Evolutionary conservation across 2,797 vertebrate species (phyloP).

Genomic region (Hemibagrus guttatus): DNA sequence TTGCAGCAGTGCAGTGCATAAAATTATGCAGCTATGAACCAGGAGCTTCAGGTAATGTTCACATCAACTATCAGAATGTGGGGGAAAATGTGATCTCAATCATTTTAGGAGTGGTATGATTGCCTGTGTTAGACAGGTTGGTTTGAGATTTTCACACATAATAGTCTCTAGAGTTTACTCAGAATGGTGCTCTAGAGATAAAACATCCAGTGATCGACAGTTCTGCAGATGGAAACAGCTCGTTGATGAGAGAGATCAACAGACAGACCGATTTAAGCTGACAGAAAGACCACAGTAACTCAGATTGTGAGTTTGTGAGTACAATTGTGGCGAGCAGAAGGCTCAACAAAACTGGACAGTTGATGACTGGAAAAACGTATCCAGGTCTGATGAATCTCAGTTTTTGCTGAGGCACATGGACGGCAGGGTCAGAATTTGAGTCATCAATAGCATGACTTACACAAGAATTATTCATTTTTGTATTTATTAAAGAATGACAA

Average conservation of each 20-base stretch:
- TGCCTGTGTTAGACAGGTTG: too few species aligned
- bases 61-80: background rate
- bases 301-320: background rate
- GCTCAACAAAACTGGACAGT: background rate
- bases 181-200: background rate
- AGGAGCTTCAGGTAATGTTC: background rate
- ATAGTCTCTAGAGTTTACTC: background rate
- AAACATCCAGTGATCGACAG: background rate
- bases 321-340: background rate
- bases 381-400: background rate
- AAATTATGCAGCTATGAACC: background rate
- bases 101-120: background rate
- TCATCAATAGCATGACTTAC: too few species aligned
- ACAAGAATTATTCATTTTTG: background rate
- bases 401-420: background rate
- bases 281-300: background rate
- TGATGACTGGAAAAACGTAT: background rate
- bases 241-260: background rate
- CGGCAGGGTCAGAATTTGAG: background rate
- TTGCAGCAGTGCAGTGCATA: background rate
- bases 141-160: background rate
- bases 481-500: background rate
- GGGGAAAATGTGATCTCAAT: background rate
- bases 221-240: background rate
- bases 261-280: background rate